A percentile compares a stretch with the other conserved stretches of the same genome.
These are phyloP conservation scores for Diceros bicornis DNA, from an alignment of 2,797 vertebrate species.

Conservation along the genomic window DNA sequence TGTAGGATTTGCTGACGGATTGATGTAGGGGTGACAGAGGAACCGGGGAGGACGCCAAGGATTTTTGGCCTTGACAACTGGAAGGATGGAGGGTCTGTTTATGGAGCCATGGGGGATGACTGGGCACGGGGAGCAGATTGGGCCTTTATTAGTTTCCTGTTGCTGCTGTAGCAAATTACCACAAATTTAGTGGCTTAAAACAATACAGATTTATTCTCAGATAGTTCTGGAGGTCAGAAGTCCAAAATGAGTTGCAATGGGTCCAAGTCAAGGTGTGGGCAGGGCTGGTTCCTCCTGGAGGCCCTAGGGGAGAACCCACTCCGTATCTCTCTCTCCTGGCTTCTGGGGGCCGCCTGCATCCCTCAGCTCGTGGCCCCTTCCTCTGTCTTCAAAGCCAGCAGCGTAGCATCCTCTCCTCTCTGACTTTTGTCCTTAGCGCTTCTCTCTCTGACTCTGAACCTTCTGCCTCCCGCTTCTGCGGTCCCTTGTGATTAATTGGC, in stretches of 20 bases:
- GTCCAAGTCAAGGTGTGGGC: background rate
- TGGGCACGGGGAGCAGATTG: rapidly evolving
- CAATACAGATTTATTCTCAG: background rate
- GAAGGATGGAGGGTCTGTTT: background rate
- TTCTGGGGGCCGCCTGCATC: background rate
- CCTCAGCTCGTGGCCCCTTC: background rate
- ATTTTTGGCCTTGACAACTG: background rate
- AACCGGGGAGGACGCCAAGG: rapidly evolving
- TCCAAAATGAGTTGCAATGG: background rate
- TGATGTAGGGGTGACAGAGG: background rate
- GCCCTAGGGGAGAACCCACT: too few species aligned
- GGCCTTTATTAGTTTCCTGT: background rate
- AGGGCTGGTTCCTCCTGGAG: background rate
- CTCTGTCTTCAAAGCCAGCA: background rate
- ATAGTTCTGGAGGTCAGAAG: too few species aligned
- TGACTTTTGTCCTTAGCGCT: rapidly evolving
- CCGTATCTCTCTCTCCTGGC: background rate
- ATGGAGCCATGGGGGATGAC: too few species aligned
- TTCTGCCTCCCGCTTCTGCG: background rate
- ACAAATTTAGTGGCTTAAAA: background rate
- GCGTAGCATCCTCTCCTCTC: too few species aligned
- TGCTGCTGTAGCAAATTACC: too few species aligned
- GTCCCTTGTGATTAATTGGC: background rate
- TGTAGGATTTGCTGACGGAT: background rate
- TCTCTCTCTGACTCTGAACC: background rate